These are phyloP conservation scores for Thecophora atra DNA, from an alignment of 2,888 invertebrate genomes.

Conservation along the genomic window DNA sequence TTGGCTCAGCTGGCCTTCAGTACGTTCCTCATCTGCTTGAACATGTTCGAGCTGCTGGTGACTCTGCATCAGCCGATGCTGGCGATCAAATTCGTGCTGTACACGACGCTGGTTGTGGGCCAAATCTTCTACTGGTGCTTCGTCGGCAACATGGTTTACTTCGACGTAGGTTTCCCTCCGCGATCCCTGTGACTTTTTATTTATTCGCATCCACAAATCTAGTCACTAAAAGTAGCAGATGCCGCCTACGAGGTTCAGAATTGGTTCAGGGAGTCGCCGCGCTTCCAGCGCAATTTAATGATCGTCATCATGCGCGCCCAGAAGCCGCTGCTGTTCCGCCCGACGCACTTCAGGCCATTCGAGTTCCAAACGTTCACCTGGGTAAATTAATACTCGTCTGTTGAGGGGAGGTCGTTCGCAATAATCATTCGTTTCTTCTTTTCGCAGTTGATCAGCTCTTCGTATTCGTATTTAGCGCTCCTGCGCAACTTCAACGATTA, in stretches of 20 bases:
- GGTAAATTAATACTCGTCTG: constrained; percentile 45
- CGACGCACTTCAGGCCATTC: constrained; percentile 54
- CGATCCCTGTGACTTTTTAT: not conserved
- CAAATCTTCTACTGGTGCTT: constrained; percentile 59
- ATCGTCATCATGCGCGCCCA: constrained; percentile 57
- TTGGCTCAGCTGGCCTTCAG: constrained; percentile 56
- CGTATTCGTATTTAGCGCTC: constrained; percentile 50
- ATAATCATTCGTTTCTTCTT: not conserved
- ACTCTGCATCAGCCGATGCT: constrained; percentile 51
- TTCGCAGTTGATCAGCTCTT: constrained; percentile 53
- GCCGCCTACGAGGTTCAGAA: constrained; percentile 54
- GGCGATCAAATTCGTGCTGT: constrained; percentile 55
- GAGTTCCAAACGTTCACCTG: constrained; percentile 56
- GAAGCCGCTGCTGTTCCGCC: constrained; percentile 53
- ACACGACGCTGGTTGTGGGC: constrained; percentile 51
- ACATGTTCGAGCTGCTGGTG: constrained; percentile 56
- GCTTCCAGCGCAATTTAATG: constrained; percentile 52
- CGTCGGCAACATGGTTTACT: constrained; percentile 53
- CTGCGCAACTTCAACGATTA: constrained; percentile 50
- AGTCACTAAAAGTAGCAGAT: constrained; percentile 56
- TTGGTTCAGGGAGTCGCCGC: constrained; percentile 51
- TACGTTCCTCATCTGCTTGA: constrained; percentile 56
- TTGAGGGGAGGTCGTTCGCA: not conserved
- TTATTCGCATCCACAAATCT: not conserved
- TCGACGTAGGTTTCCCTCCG: constrained; percentile 47